Evolutionary conservation across 1,140 invertebrate species (phyloP).

Genomic region (Diuraphis noxia): DNA sequence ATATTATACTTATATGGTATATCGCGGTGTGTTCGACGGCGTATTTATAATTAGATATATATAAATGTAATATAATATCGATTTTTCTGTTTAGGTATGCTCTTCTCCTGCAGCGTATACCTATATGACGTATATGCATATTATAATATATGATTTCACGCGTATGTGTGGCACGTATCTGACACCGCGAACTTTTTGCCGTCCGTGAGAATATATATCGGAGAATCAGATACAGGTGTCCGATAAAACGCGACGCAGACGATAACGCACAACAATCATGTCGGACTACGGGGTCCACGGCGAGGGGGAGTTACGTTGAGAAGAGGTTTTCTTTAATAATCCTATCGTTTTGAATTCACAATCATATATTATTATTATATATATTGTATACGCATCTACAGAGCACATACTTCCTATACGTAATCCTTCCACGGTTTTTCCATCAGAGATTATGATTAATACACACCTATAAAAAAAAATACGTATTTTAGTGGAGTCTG

Average conservation of each 20-base stretch:
- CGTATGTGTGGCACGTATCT: conserved; percentile 7
- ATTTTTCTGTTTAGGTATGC: conserved; percentile 2
- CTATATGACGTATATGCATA: not conserved
- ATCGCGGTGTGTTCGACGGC: not conserved
- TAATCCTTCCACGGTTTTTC: not conserved
- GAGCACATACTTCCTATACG: too few species aligned
- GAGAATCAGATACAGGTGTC: conserved; percentile 29
- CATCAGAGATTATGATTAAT: not conserved
- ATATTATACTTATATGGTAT: too few species aligned
- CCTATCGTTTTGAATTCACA: not conserved
- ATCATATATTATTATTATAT: too few species aligned
- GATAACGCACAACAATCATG: not conserved
- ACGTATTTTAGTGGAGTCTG: not conserved
- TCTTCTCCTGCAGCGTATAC: not conserved
- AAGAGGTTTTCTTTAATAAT: not conserved
- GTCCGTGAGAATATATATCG: conserved; percentile 39
- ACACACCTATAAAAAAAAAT: not conserved
- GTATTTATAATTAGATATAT: not conserved
- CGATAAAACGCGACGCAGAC: not conserved
- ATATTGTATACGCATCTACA: too few species aligned
- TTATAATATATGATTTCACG: not conserved
- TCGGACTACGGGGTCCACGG: not conserved
- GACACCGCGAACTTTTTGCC: not conserved
- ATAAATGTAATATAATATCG: not conserved
- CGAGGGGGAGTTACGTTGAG: not conserved